These are phyloP conservation scores for Lamprotornis superbus DNA, from an alignment of 2,113 vertebrate genomes.

Conservation along the genomic window DNA sequence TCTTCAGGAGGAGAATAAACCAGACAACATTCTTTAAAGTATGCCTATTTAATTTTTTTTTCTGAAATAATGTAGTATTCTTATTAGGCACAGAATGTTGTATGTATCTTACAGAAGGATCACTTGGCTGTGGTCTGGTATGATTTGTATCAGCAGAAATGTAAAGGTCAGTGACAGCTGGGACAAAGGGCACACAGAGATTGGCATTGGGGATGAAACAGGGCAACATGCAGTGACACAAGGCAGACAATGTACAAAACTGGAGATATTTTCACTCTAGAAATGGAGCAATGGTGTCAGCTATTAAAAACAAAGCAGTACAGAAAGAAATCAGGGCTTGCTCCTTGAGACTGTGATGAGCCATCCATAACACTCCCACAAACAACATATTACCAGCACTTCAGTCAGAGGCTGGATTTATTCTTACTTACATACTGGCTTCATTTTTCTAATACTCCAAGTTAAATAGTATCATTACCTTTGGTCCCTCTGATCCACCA, in stretches of 20 bases:
- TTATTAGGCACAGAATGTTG: background rate
- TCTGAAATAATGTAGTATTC: background rate
- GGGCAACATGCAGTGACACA: background rate
- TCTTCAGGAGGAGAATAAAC: conserved; percentile 10
- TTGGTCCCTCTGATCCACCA: background rate
- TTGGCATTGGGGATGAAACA: background rate
- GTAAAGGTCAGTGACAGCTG: background rate
- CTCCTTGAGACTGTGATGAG: background rate
- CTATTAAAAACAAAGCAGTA: background rate
- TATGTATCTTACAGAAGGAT: background rate
- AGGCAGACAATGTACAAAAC: background rate
- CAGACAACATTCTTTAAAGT: background rate
- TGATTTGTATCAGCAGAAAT: background rate
- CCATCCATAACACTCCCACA: background rate
- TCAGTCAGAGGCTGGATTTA: background rate
- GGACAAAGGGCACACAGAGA: background rate
- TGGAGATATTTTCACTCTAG: background rate
- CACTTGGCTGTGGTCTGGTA: background rate
- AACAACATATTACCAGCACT: background rate
- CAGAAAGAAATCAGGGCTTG: background rate
- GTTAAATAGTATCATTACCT: background rate
- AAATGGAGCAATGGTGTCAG: background rate
- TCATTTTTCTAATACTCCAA: background rate
- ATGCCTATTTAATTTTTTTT: background rate
- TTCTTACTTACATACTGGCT: background rate